A percentile compares a stretch with the other conserved stretches of the same genome.
Evolutionary conservation across 2,113 vertebrate genomes (phyloP).

Genomic region (Acanthisitta chloris): DNA sequence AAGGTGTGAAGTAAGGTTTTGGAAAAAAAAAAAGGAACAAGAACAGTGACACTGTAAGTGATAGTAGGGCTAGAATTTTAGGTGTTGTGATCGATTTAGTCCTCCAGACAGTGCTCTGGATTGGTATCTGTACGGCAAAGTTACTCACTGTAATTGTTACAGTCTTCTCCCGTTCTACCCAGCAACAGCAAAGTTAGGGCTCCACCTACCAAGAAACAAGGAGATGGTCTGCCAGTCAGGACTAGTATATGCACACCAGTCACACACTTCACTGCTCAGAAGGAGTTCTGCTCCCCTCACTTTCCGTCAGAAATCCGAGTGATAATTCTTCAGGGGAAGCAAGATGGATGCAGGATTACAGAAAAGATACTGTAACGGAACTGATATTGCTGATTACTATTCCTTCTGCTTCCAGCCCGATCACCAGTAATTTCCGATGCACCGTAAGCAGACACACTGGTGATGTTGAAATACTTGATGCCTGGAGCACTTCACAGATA

Average conservation of each 20-base stretch:
- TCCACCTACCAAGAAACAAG: conserved; percentile 45
- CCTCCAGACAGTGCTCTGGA: neutral
- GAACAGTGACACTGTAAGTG: neutral
- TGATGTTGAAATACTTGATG: neutral
- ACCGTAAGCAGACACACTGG: neutral
- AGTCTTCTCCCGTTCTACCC: neutral
- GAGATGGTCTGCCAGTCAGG: neutral
- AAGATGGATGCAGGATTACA: neutral
- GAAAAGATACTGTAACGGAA: neutral
- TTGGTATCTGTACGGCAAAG: neutral
- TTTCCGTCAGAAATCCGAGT: neutral
- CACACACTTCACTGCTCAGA: neutral
- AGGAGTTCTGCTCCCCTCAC: neutral
- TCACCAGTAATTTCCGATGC: neutral
- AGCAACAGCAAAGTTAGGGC: conserved; percentile 12
- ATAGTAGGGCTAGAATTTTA: neutral
- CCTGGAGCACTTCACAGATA: neutral
- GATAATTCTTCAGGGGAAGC: neutral
- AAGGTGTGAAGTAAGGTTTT: neutral
- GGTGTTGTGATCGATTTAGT: neutral
- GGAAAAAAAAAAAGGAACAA: neutral
- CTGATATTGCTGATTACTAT: neutral
- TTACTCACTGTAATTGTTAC: neutral
- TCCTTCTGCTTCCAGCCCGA: neutral
- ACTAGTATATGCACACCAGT: neutral